Percentiles rank a stretch among this genome's conserved stretches.
phyloP scores from a whole-genome alignment of 2,113 vertebrate species.

The Paramisgurnus dabryanus region DNA sequence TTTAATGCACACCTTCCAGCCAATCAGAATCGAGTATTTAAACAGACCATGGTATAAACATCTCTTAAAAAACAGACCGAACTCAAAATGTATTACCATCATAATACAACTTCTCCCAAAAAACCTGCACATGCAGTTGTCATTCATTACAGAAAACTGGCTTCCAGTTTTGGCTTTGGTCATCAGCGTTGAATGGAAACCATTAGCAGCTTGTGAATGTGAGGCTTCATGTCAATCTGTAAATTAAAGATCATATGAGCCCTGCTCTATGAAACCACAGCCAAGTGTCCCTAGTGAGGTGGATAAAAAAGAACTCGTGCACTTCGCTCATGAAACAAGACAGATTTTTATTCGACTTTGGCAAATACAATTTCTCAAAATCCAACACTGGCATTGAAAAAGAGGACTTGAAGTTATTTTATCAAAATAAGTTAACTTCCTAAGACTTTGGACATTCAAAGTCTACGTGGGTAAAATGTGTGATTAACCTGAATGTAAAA shows the following conservation, averaged over 20 bases:
- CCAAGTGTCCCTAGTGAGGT: constrained; percentile 58
- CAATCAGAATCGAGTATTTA: no score
- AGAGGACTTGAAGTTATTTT: no score
- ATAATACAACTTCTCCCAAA: background rate
- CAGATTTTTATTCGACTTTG: background rate
- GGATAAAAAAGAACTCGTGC: constrained; percentile 9
- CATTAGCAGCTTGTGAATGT: constrained; percentile 71
- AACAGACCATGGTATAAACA: no score
- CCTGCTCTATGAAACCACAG: constrained; percentile 50
- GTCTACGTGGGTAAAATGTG: no score
- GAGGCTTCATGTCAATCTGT: constrained; percentile 55
- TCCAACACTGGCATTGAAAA: background rate
- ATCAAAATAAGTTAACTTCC: no score
- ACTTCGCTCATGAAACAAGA: background rate
- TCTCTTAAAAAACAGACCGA: no score
- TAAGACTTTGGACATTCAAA: no score
- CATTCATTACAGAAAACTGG: constrained; percentile 14
- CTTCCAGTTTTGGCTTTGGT: constrained; percentile 57
- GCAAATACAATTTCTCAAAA: background rate
- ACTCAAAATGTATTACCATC: no score
- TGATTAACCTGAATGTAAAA: no score
- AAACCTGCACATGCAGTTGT: constrained; percentile 24
- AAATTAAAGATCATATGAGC: constrained; percentile 58
- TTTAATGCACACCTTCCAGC: no score
- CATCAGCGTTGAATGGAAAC: constrained; percentile 59